Conservation (phyloP, 2,888 invertebrate species). For the Nebria brevicollis region DNA sequence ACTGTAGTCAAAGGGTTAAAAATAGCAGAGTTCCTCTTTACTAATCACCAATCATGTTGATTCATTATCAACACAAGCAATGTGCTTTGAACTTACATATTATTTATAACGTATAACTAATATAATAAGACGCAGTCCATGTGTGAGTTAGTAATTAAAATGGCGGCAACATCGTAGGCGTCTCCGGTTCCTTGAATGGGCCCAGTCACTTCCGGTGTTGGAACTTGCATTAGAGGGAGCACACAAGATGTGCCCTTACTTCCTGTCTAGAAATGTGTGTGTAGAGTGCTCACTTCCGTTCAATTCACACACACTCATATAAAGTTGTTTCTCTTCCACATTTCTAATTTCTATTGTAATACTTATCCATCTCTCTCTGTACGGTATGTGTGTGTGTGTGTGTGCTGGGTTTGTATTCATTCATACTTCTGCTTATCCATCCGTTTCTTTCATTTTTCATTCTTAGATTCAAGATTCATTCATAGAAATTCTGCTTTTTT, state of each 20-base stretch:
- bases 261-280: constrained; percentile 17
- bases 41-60: too few relatives aligned
- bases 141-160: constrained; percentile 7
- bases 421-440: not conserved
- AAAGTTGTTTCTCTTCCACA: not conserved
- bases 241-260: constrained; percentile 17
- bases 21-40: too few relatives aligned
- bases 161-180: constrained; percentile 1
- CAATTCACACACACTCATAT: constrained; percentile 53
- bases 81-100: too few relatives aligned
- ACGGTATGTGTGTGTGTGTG: too few relatives aligned
- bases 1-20: too few relatives aligned
- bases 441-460: not conserved
- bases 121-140: not conserved
- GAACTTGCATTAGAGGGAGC: not conserved
- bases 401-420: not conserved
- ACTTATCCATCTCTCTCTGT: not conserved
- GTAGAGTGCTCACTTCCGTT: constrained; percentile 57
- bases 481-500: not conserved
- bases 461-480: not conserved
- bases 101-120: too few relatives aligned
- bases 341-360: not conserved
- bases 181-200: constrained; percentile 1
- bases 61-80: too few relatives aligned
- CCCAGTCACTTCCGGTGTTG: not conserved